These are phyloP conservation scores for Auanema freiburgensis DNA, from an alignment of 2,888 invertebrate species.

Conservation along the genomic window DNA sequence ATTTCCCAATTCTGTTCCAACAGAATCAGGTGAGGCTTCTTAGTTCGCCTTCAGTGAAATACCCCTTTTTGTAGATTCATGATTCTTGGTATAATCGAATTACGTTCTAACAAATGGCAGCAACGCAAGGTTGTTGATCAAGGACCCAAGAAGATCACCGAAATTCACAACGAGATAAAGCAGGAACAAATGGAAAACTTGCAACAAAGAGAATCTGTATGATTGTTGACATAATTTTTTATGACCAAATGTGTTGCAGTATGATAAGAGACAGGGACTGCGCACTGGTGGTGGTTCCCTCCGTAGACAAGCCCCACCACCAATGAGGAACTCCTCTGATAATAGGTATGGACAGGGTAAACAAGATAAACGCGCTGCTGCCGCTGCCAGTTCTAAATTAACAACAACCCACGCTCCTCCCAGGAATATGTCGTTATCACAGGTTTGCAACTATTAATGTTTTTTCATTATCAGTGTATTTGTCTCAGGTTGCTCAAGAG, in stretches of 20 bases:
- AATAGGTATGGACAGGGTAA: not conserved
- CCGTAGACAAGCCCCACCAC: slow-evolving; percentile 12
- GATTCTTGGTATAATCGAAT: slow-evolving; percentile 45
- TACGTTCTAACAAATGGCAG: slow-evolving; percentile 36
- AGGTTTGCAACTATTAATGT: not conserved
- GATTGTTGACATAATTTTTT: slow-evolving; percentile 8
- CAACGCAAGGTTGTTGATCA: slow-evolving; percentile 38
- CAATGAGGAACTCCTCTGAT: slow-evolving; percentile 32
- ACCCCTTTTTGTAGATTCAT: slow-evolving; percentile 34
- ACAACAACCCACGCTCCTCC: not conserved
- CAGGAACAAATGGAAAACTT: slow-evolving; percentile 41
- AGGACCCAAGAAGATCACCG: slow-evolving; percentile 49
- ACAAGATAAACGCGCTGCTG: slow-evolving; percentile 18
- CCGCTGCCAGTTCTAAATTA: slow-evolving; percentile 26
- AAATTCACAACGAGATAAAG: slow-evolving; percentile 44
- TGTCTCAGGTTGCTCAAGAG: slow-evolving; percentile 1
- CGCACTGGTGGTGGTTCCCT: slow-evolving; percentile 16
- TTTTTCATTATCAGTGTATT: not conserved
- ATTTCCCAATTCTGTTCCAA: slow-evolving; percentile 27
- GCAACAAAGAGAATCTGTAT: slow-evolving; percentile 28
- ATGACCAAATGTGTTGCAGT: slow-evolving; percentile 19
- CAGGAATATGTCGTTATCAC: slow-evolving; percentile 13
- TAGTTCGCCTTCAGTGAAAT: not conserved
- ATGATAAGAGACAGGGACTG: slow-evolving; percentile 13
- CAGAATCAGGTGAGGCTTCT: slow-evolving; percentile 32